Conservation (phyloP, 1,140 invertebrate genomes). For the Tetragnatha versicolor region DNA sequence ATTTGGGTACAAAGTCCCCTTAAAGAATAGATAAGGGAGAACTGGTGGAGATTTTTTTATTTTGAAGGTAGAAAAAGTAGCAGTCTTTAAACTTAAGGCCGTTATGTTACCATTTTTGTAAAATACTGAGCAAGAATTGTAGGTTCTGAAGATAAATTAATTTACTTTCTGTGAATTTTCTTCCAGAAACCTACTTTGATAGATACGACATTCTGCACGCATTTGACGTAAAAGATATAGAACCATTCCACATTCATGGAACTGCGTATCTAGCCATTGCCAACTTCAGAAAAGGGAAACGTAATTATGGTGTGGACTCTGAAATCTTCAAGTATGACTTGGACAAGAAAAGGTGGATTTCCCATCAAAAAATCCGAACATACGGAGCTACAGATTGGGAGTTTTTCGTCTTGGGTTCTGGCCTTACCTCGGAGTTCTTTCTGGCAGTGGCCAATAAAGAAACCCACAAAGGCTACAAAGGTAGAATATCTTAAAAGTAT, state of each 20-base stretch:
- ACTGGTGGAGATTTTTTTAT: too few species aligned
- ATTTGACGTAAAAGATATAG: conserved; percentile 62
- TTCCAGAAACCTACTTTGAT: conserved; percentile 67
- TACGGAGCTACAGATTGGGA: conserved; percentile 61
- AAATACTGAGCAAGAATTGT: too few species aligned
- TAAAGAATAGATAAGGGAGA: too few species aligned
- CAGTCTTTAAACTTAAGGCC: too few species aligned
- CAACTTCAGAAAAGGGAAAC: conserved; percentile 63
- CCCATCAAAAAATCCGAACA: conserved; percentile 65
- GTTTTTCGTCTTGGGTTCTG: conserved; percentile 58
- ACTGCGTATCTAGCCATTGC: conserved; percentile 63
- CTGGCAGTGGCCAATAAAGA: conserved; percentile 60
- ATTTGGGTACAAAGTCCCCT: too few species aligned
- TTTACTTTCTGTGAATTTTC: not conserved
- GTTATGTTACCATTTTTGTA: not conserved
- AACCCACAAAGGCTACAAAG: too few species aligned
- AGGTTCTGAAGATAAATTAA: not conserved
- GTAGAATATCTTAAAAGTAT: too few species aligned
- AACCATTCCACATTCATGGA: conserved; percentile 63
- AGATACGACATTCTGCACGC: conserved; percentile 63
- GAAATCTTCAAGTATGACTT: conserved; percentile 66
- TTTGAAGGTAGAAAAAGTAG: too few species aligned
- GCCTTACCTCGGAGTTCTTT: conserved; percentile 58
- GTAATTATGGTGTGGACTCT: conserved; percentile 64
- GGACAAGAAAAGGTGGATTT: conserved; percentile 61